Evolutionary conservation across 2,888 invertebrate species (phyloP).

Genomic region (Lochmaea capreae): DNA sequence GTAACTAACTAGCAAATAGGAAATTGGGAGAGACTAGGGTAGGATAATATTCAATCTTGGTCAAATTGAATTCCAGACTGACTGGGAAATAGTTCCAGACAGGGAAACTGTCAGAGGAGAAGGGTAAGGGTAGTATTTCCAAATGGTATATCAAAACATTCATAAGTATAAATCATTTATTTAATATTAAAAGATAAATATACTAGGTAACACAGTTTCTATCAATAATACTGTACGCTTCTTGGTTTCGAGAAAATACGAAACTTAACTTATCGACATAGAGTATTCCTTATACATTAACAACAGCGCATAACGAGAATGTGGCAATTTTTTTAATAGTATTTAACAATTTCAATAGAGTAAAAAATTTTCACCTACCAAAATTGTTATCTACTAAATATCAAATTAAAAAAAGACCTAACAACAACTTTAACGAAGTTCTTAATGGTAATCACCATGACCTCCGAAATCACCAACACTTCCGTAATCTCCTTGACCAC

Average conservation of each 20-base stretch:
- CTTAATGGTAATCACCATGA: constrained; percentile 48
- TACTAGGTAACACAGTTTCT: constrained; percentile 62
- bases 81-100: too few species aligned
- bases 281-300: constrained; percentile 38
- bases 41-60: too few species aligned
- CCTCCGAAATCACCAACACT: constrained; percentile 62
- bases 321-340: constrained; percentile 28
- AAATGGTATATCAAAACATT: too few species aligned
- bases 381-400: constrained; percentile 49
- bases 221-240: constrained; percentile 62
- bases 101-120: too few species aligned
- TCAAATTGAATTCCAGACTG: too few species aligned
- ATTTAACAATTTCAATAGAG: constrained; percentile 18
- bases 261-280: constrained; percentile 44
- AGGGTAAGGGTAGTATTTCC: too few species aligned
- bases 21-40: too few species aligned
- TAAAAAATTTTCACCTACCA: constrained; percentile 1
- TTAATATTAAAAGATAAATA: constrained; percentile 58
- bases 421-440: constrained; percentile 45
- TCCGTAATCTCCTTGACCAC: constrained; percentile 40
- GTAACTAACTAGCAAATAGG: too few species aligned
- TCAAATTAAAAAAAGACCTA: constrained; percentile 51
- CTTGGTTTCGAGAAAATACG: constrained; percentile 52
- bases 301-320: constrained; percentile 34
- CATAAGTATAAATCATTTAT: constrained; percentile 55